A percentile compares a stretch with the other conserved stretches of the same genome.
Conservation (phyloP, 2,888 invertebrate species). For the Stenchaetothrips biformis region DNA sequence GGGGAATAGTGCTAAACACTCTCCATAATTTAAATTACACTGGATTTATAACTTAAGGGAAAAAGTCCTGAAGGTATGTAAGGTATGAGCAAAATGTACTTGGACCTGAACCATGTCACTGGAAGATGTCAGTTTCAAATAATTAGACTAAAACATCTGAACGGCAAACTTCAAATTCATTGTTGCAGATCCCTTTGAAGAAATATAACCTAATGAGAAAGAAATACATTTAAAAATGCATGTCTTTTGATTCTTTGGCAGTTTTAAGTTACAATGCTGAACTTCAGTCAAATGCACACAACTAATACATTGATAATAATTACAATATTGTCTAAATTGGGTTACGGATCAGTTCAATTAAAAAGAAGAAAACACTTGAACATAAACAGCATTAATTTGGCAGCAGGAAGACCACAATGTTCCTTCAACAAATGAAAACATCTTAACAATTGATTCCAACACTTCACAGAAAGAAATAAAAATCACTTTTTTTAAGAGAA, state of each 20-base stretch:
- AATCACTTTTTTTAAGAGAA: neutral
- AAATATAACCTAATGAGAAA: neutral
- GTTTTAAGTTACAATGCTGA: neutral
- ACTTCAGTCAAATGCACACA: neutral
- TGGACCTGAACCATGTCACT: neutral
- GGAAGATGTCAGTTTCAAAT: neutral
- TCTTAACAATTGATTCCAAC: neutral
- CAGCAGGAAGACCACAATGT: neutral
- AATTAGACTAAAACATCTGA: neutral
- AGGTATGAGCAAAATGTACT: neutral
- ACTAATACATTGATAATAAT: neutral
- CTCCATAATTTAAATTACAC: neutral
- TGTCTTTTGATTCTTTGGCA: slow-evolving; percentile 3
- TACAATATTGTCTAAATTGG: slow-evolving; percentile 6
- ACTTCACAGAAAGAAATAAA: neutral
- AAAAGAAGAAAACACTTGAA: neutral
- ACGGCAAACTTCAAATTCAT: neutral
- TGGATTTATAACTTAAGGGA: neutral
- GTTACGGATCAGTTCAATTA: neutral
- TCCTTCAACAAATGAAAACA: neutral
- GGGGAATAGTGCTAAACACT: neutral
- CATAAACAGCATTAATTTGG: slow-evolving; percentile 15
- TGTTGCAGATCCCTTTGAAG: neutral
- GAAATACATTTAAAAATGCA: slow-evolving; percentile 2
- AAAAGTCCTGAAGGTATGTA: neutral